phyloP scores from a whole-genome alignment of 2,888 invertebrate genomes.

The Ennomos erosarius region DNA sequence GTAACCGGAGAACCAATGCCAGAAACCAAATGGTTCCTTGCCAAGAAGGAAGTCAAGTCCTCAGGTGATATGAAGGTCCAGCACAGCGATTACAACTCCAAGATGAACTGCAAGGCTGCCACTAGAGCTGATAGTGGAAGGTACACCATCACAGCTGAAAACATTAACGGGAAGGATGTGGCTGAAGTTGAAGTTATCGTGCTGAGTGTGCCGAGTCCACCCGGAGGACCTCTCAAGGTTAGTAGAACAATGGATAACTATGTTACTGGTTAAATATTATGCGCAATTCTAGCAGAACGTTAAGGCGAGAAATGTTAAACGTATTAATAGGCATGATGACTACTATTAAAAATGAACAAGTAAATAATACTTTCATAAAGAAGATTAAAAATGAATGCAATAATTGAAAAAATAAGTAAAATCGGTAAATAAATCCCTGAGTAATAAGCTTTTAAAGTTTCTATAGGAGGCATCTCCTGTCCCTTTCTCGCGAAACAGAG shows the following conservation, averaged over 20 bases:
- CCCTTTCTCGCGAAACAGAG: too few species aligned
- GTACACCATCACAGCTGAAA: conserved; percentile 96
- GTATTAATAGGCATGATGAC: too few species aligned
- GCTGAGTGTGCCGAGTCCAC: conserved; percentile 94
- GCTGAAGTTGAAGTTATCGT: conserved; percentile 97
- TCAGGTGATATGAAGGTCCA: conserved; percentile 91
- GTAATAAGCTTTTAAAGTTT: too few species aligned
- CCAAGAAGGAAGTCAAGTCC: conserved; percentile 91
- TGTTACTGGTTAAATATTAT: too few species aligned
- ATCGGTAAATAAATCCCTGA: too few species aligned
- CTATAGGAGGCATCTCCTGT: too few species aligned
- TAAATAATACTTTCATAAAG: too few species aligned
- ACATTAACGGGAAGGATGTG: conserved; percentile 96
- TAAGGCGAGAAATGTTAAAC: too few species aligned
- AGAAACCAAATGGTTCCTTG: conserved; percentile 95
- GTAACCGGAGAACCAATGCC: conserved; percentile 97
- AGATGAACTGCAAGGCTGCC: conserved; percentile 91
- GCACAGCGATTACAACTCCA: conserved; percentile 94
- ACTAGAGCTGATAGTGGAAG: conserved; percentile 95
- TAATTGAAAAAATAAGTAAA: too few species aligned
- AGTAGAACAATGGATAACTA: conserved; percentile 8
- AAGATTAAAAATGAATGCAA: too few species aligned
- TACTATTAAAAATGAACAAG: too few species aligned
- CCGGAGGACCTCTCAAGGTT: conserved; percentile 96
- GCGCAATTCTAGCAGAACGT: too few species aligned